Conservation (phyloP, 2,797 vertebrate species). For the Poeciliopsis gracilis region DNA sequence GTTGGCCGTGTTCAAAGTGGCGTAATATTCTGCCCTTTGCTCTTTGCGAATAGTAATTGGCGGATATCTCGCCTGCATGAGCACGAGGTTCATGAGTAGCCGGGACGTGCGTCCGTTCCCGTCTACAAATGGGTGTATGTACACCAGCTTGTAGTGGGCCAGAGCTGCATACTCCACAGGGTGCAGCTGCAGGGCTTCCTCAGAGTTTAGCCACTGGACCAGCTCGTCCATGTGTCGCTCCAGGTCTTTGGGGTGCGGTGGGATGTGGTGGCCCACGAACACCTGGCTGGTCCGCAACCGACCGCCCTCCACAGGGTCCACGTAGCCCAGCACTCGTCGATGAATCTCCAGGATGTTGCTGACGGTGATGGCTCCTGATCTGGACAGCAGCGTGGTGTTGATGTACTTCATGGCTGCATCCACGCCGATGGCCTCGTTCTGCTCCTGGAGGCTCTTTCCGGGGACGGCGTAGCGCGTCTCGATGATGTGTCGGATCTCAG, state of each 20-base stretch:
- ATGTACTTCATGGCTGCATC: conserved; percentile 94
- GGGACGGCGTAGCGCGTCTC: conserved; percentile 95
- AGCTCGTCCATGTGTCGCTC: conserved; percentile 92
- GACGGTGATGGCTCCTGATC: conserved; percentile 84
- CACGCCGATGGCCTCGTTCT: conserved; percentile 96
- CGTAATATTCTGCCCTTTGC: conserved; percentile 92
- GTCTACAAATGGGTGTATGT: conserved; percentile 94
- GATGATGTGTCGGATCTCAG: conserved; percentile 96
- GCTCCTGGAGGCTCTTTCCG: conserved; percentile 94
- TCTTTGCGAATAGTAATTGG: conserved; percentile 97
- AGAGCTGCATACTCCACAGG: conserved; percentile 94
- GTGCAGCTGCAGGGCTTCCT: conserved; percentile 91
- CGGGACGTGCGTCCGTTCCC: conserved; percentile 95
- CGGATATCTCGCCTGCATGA: conserved; percentile 95
- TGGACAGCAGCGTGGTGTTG: conserved; percentile 90
- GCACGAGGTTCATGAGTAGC: conserved; percentile 94
- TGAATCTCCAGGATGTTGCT: conserved; percentile 92
- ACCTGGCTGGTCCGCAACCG: conserved; percentile 90
- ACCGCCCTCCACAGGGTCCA: conserved; percentile 93
- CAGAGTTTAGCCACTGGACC: conserved; percentile 94
- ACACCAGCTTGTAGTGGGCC: conserved; percentile 96
- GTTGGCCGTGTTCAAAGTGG: conserved; percentile 90
- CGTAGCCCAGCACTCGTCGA: conserved; percentile 90
- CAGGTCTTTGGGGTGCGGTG: conserved; percentile 90
- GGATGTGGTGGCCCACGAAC: conserved; percentile 96